Evolutionary conservation across 2,113 vertebrate genomes (phyloP).

Genomic region (Rissa tridactyla): DNA sequence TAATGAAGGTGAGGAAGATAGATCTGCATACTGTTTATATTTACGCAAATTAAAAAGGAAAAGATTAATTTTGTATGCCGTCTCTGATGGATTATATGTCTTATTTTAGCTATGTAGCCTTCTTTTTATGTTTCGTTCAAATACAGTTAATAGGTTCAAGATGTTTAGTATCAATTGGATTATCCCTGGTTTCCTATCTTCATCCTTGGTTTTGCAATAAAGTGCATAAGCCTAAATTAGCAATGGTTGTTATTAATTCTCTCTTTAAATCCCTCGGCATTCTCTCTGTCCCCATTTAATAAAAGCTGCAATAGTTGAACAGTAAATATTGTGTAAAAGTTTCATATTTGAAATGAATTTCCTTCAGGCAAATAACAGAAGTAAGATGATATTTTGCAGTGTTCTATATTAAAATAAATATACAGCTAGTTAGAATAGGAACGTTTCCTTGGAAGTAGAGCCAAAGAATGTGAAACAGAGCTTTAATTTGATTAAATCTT

Average conservation of each 20-base stretch:
- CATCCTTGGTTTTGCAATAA: conserved; percentile 42
- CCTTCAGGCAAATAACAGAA: conserved; percentile 64
- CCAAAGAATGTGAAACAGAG: conserved; percentile 11
- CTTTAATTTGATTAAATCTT: conserved; percentile 55
- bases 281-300: conserved; percentile 59
- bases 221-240: conserved; percentile 44
- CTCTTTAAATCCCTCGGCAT: conserved; percentile 43
- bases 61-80: neutral
- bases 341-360: conserved; percentile 71
- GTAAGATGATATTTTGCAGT: conserved; percentile 63
- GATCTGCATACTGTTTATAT: neutral
- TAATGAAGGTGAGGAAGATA: neutral
- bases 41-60: neutral
- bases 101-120: neutral
- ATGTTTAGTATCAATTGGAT: conserved; percentile 42
- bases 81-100: neutral
- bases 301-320: conserved; percentile 60
- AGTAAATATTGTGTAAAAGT: conserved; percentile 67
- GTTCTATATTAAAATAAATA: conserved; percentile 69
- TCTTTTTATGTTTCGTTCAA: neutral
- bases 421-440: conserved; percentile 35
- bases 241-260: conserved; percentile 59
- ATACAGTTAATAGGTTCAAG: conserved; percentile 3
- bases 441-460: conserved; percentile 32
- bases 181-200: conserved; percentile 34